A percentile compares a stretch with the other conserved stretches of the same genome.
phyloP scores from a whole-genome alignment of 2,113 vertebrate species.

The Emydura subglobosa region DNA sequence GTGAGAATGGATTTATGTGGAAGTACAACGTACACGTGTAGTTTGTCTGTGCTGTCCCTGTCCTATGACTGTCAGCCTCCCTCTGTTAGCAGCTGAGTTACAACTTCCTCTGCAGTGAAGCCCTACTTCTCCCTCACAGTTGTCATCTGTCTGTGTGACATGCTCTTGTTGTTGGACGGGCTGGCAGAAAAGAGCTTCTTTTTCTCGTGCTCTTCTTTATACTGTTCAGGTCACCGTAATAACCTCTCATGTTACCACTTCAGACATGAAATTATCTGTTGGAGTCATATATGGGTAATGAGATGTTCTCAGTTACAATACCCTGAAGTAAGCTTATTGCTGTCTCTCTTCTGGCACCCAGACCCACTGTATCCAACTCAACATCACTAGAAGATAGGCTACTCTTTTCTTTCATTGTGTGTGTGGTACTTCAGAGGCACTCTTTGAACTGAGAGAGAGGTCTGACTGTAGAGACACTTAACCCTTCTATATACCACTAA shows the following conservation, averaged over 20 bases:
- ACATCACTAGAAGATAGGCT: neutral
- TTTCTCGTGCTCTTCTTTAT: neutral
- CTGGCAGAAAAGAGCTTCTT: neutral
- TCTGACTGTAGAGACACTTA: neutral
- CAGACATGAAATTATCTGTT: neutral
- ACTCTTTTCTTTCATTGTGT: neutral
- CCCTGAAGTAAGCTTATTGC: neutral
- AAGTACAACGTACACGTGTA: neutral
- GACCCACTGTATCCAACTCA: fast-evolving
- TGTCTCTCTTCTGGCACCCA: neutral
- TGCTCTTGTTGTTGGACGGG: neutral
- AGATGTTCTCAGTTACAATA: neutral
- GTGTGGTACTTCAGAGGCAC: neutral
- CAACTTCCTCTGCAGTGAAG: neutral
- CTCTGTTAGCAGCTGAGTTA: neutral
- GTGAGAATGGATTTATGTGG: neutral
- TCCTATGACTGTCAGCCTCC: neutral
- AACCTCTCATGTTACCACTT: neutral
- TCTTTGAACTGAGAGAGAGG: neutral
- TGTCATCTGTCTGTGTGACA: neutral
- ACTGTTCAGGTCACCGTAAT: neutral
- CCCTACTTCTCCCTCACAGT: neutral
- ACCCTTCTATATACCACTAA: neutral
- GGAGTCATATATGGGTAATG: neutral
- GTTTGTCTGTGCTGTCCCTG: neutral